These are phyloP conservation scores for Psix sp. DNA, from an alignment of 1,140 invertebrate species.

Conservation along the genomic window DNA sequence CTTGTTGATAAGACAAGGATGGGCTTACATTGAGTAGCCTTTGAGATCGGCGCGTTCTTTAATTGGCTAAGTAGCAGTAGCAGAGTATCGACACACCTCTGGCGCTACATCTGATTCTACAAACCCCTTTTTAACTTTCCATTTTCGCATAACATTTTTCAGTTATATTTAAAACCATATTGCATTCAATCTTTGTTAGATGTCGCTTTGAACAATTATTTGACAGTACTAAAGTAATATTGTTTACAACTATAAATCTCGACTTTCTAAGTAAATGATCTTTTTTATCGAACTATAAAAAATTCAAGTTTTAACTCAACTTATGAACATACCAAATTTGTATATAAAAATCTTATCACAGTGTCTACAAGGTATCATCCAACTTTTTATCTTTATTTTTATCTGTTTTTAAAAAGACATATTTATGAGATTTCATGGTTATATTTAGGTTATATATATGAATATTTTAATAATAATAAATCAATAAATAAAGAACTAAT, in stretches of 20 bases:
- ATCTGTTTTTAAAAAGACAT: slow-evolving; percentile 1
- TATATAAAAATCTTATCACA: too few species aligned
- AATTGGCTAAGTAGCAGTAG: slow-evolving; percentile 14
- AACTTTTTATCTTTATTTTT: slow-evolving; percentile 1
- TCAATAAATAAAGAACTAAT: neutral
- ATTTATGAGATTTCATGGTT: too few species aligned
- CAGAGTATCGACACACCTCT: slow-evolving; percentile 2
- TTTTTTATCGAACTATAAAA: neutral
- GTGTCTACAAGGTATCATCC: slow-evolving; percentile 8
- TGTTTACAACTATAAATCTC: too few species aligned
- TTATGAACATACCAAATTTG: too few species aligned
- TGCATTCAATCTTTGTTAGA: neutral
- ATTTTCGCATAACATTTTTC: slow-evolving; percentile 3
- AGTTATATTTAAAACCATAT: neutral
- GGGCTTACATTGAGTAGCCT: slow-evolving; percentile 1
- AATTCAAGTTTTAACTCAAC: neutral
- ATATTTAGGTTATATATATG: neutral
- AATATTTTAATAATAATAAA: neutral
- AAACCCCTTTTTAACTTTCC: slow-evolving; percentile 15
- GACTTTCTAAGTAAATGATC: neutral
- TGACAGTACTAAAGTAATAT: neutral
- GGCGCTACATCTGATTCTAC: slow-evolving; percentile 16
- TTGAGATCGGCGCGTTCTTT: slow-evolving; percentile 17
- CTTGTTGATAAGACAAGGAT: slow-evolving; percentile 9
- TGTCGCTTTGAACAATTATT: neutral